Conservation (phyloP, 2,113 vertebrate species). For the Puffinus mauretanicus region DNA sequence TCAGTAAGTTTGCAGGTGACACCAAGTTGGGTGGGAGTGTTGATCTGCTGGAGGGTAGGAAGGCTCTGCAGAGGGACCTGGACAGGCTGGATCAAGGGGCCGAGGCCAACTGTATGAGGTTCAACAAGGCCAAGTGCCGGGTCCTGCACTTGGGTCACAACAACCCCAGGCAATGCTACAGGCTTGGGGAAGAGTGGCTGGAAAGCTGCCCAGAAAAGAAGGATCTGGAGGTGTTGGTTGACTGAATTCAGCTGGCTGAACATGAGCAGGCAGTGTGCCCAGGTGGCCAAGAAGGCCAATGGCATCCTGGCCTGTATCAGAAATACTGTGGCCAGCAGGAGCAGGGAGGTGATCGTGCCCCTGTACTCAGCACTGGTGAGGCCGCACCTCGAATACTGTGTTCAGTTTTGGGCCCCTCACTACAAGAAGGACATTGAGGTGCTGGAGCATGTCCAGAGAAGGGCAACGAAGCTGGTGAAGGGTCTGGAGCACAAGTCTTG, state of each 20-base stretch:
- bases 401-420: no score
- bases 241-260: neutral
- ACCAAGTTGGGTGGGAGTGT: accelerated
- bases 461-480: no score
- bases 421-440: no score
- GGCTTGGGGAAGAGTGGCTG: neutral
- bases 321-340: neutral
- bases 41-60: neutral
- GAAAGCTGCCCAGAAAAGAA: accelerated
- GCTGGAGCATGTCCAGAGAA: no score
- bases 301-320: neutral
- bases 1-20: neutral
- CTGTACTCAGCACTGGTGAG: no score
- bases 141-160: neutral
- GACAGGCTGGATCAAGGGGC: accelerated
- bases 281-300: neutral
- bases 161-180: neutral
- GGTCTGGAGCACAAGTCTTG: no score
- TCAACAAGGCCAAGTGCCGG: accelerated
- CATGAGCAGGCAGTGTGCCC: neutral
- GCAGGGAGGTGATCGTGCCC: neutral
- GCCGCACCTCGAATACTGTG: no score
- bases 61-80: neutral
- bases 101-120: accelerated
- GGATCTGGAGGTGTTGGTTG: neutral